A percentile compares a stretch with the other conserved stretches of the same genome.
Evolutionary conservation across 2,888 invertebrate species (phyloP).

Genomic region (Tetropium fuscum): DNA sequence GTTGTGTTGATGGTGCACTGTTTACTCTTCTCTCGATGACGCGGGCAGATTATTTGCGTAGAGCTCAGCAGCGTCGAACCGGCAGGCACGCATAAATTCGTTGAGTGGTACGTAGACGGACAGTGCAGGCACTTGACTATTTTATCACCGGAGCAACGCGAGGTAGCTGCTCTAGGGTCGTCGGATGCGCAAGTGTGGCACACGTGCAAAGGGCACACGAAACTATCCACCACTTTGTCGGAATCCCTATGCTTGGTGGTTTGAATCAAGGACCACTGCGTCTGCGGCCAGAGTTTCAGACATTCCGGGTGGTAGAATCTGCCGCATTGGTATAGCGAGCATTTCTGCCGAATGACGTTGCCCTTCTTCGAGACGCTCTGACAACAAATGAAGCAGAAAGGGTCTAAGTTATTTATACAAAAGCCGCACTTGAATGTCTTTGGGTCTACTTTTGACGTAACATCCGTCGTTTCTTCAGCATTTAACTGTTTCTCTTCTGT

Average conservation of each 20-base stretch:
- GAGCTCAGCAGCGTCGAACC: slow-evolving; percentile 84
- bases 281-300: slow-evolving; percentile 84
- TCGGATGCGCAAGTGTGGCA: slow-evolving; percentile 91
- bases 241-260: slow-evolving; percentile 51
- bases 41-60: slow-evolving; percentile 84
- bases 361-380: slow-evolving; percentile 61
- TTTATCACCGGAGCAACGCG: slow-evolving; percentile 54
- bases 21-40: slow-evolving; percentile 40
- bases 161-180: slow-evolving; percentile 55
- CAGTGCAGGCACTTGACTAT: slow-evolving; percentile 78
- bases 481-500: neutral
- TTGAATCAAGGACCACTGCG: slow-evolving; percentile 69
- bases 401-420: slow-evolving; percentile 71
- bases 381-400: slow-evolving; percentile 76
- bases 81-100: slow-evolving; percentile 88
- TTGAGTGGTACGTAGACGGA: slow-evolving; percentile 90
- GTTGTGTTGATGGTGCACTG: slow-evolving; percentile 82
- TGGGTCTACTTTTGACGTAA: slow-evolving; percentile 18
- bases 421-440: slow-evolving; percentile 71
- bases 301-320: slow-evolving; percentile 83
- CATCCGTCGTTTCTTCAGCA: slow-evolving; percentile 5
- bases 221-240: slow-evolving; percentile 63
- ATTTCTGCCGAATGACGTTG: slow-evolving; percentile 69
- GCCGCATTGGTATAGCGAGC: slow-evolving; percentile 76
- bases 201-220: slow-evolving; percentile 84